These are phyloP conservation scores for Timandra comae DNA, from an alignment of 2,888 invertebrate genomes.

Conservation along the genomic window DNA sequence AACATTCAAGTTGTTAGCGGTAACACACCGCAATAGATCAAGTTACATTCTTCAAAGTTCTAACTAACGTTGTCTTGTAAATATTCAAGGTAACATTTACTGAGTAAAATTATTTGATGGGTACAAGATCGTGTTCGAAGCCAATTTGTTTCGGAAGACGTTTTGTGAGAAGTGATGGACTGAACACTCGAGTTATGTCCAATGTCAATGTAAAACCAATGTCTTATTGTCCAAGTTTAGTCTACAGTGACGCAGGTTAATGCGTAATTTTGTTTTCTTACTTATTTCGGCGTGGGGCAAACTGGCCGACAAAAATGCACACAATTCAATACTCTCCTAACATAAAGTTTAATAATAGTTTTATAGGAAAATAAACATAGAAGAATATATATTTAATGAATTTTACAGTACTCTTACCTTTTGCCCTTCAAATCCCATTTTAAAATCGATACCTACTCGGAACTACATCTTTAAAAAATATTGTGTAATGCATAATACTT, in stretches of 20 bases:
- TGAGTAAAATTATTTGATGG: slow-evolving; percentile 28
- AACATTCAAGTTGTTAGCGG: slow-evolving; percentile 60
- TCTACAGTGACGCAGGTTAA: slow-evolving; percentile 61
- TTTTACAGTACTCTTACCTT: slow-evolving; percentile 20
- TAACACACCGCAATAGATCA: slow-evolving; percentile 36
- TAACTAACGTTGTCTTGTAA: slow-evolving; percentile 44
- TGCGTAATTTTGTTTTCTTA: slow-evolving; percentile 23
- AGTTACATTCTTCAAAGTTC: slow-evolving; percentile 45
- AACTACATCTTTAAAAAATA: slow-evolving; percentile 40
- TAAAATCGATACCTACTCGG: slow-evolving; percentile 26
- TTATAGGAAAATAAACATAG: slow-evolving; percentile 23
- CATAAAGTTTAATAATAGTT: background rate
- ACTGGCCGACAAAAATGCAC: slow-evolving; percentile 25
- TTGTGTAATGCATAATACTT: slow-evolving; percentile 51
- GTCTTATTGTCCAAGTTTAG: slow-evolving; percentile 72
- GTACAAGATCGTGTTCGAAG: slow-evolving; percentile 39
- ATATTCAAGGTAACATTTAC: slow-evolving; percentile 23
- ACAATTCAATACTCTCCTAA: slow-evolving; percentile 1
- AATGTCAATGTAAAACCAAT: slow-evolving; percentile 43
- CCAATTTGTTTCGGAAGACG: slow-evolving; percentile 62
- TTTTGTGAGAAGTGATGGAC: slow-evolving; percentile 15
- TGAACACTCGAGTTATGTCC: too few species aligned
- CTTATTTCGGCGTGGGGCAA: slow-evolving; percentile 19
- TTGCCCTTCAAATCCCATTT: slow-evolving; percentile 6
- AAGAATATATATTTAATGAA: slow-evolving; percentile 24